Base-by-base conservation (phyloP, 2,888 invertebrate species). In the Gnatocerus cornutus region DNA sequence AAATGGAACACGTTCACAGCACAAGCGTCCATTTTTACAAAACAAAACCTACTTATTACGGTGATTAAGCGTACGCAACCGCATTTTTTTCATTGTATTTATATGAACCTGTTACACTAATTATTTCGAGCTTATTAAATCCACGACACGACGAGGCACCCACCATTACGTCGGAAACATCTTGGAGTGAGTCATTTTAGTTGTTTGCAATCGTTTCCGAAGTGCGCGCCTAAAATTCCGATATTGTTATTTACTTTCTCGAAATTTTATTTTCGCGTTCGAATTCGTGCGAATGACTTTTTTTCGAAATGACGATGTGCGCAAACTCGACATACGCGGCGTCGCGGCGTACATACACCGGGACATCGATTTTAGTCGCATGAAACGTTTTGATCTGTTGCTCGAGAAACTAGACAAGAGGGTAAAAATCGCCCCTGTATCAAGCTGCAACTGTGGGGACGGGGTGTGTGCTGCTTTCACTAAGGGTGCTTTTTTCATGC, bases 361-460 rank as follows among this genome's bases (percentile, higher is more conserved):
- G 46, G 76, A 74, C 81, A 83, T 83, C 83, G 83, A 83, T 83
- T 41, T 82, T 81, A 79, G 82, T 81, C 73, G 61, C 72, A 73
- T 73, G 73, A 62, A 78, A 74, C 75, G 76, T 73, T 41, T 70
- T 69, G 74, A 80, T 78, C 81, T 81, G 82, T 82, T 82, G 81
- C 82, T 76, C 72, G 71, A 56, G 16, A 21, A 46, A 3, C 8
- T 46, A 7, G 16, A 16, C 7, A 6, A 9, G 41, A 41, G 16
- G 46, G 46, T 46, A 46, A 16, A 46, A 46, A 46, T 46, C 46
- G 13, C 46, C 46, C 16, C 46, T n/a, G 45, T 46, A 63, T 58
- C 69, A 59, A 56, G 39, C 37, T 12, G n/a, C 33, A 12, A 33
- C 9, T n/a, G 43, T 16, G 56, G 29, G 29, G 10, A 4, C 10